These are phyloP conservation scores for Psophia crepitans DNA, from an alignment of 2,113 vertebrate genomes.

Conservation along the genomic window DNA sequence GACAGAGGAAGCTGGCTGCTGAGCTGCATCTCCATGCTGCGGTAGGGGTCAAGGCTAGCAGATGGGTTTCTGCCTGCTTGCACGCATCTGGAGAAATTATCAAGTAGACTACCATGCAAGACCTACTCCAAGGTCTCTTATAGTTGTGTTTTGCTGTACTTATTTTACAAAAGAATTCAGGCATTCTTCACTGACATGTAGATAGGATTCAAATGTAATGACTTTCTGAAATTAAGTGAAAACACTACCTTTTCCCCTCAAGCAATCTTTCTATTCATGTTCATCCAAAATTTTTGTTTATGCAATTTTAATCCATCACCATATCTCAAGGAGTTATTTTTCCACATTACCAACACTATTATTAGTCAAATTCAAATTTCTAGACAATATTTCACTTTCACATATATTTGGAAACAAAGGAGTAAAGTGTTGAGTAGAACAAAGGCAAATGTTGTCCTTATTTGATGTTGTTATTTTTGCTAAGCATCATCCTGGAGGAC, in stretches of 20 bases:
- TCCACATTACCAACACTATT: not conserved
- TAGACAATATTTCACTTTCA: not conserved
- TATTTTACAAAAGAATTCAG: not conserved
- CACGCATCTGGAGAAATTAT: not conserved
- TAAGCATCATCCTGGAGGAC: not conserved
- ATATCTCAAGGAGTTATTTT: not conserved
- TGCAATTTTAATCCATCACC: not conserved
- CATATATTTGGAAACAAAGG: not conserved
- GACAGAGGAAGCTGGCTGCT: rapidly evolving
- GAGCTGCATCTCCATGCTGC: rapidly evolving
- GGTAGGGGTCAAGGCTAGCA: not conserved
- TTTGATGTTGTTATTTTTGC: not conserved
- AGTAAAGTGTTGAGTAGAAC: not conserved
- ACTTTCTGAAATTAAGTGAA: not conserved
- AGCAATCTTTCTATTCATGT: rapidly evolving
- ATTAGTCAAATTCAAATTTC: not conserved
- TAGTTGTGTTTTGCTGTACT: not conserved
- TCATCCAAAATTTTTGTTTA: not conserved
- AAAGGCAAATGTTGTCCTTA: not conserved
- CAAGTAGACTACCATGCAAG: not conserved
- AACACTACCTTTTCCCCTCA: not conserved
- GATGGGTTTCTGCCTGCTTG: rapidly evolving
- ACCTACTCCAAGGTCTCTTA: not conserved
- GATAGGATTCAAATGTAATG: not conserved
- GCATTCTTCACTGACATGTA: not conserved